Evolutionary conservation across 1,140 invertebrate genomes (phyloP), one percentile per base, ranked within the genome.

Genomic region (Pogonus chalceus): DNA sequence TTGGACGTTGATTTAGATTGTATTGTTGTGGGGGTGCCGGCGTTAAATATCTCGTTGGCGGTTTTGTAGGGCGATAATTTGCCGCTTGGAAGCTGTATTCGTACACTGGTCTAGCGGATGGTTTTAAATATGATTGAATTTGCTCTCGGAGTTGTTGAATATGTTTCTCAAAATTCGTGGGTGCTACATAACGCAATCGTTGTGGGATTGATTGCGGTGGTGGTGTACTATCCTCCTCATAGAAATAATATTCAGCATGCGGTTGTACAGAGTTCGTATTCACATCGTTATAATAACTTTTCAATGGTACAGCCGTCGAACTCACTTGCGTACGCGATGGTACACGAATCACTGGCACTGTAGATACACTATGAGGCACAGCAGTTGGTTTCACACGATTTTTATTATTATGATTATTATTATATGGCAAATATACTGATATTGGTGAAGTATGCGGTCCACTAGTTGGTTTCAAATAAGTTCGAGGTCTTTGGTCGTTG

Each of bases 81-180:
- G 69, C 72, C 0, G 76, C 70, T 55, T 80, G 72, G 56, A 79
- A 80, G 57, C 75, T 78, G 60, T 76, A 80, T 56, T 80, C 78
- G 59, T 79, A 81, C 4, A 80, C 72, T 1, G 79, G 74, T 62
- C 77, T 80, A 2, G 77, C 54, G n/a, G 57, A 56, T 10, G 55
- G 49, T 16, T 39, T 31, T 4, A 51, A 14, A 31, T 51, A 51
- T 2, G 23, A 31, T 51, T 51, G 49, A 35, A 51, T 51, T n/a
- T 51, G 21, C 21, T 51, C 23, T 35, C 18, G 12, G 4, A 51
- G 21, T 4, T 24, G 23, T 1, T 43, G 37, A 4, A 43, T 16
- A 18, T 43, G 37, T 43, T 43, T 43, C 37, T 43, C 37, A 18
- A 43, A 43, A 18, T 18, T 43, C 3, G 7, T 43, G 9, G 50